Conservation (phyloP, 2,888 invertebrate species). For the Eristalinus sepulchralis region DNA sequence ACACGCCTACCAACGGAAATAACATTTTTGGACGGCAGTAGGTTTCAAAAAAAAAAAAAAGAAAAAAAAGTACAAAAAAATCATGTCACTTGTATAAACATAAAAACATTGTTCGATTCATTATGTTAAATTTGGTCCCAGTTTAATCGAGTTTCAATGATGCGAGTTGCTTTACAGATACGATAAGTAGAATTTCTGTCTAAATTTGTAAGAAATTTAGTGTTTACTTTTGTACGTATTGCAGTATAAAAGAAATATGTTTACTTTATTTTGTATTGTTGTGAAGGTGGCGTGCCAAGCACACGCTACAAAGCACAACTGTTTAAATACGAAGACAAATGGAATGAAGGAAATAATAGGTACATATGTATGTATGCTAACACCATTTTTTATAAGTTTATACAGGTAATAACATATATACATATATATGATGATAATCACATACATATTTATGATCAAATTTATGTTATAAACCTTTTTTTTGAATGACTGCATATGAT, state of each 20-base stretch:
- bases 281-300: constrained; percentile 20
- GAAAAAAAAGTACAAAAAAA: constrained; percentile 32
- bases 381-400: too few species aligned
- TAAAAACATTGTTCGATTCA: constrained; percentile 44
- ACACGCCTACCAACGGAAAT: constrained; percentile 16
- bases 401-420: too few species aligned
- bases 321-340: constrained; percentile 46
- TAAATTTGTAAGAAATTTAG: constrained; percentile 35
- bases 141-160: constrained; percentile 36
- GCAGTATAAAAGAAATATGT: constrained; percentile 22
- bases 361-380: not conserved
- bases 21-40: constrained; percentile 41
- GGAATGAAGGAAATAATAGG: constrained; percentile 1
- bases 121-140: constrained; percentile 64
- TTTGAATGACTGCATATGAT: too few species aligned
- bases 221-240: constrained; percentile 48
- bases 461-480: too few species aligned
- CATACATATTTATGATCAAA: too few species aligned
- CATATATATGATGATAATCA: too few species aligned
- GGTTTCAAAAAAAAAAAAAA: constrained; percentile 39
- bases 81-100: constrained; percentile 65
- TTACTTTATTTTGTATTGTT: constrained; percentile 39
- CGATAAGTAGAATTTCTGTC: constrained; percentile 22
- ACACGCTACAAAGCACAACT: constrained; percentile 54
- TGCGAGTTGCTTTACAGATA: constrained; percentile 33